Evolutionary conservation across 2,797 vertebrate species (phyloP).

Genomic region (Pterois miles): DNA sequence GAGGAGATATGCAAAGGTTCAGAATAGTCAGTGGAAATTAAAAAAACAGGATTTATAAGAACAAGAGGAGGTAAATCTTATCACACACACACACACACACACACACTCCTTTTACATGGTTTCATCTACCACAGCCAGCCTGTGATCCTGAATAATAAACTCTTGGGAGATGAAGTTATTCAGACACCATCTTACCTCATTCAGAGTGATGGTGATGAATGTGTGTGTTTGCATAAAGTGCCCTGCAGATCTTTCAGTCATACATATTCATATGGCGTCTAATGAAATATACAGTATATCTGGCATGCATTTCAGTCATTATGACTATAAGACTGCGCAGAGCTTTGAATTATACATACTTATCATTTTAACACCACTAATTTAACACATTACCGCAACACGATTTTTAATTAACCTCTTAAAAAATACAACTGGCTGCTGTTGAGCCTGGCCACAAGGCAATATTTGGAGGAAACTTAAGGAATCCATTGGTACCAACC

Average conservation of each 20-base stretch:
- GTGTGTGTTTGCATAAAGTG: conserved; percentile 49
- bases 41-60: conserved; percentile 57
- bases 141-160: conserved; percentile 54
- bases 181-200: conserved; percentile 54
- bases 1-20: conserved; percentile 43
- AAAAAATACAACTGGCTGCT: no score
- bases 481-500: no score
- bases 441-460: no score
- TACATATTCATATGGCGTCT: conserved; percentile 68
- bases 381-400: no score
- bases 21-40: conserved; percentile 32
- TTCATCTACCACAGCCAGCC: conserved; percentile 20
- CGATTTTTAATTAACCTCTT: accelerated
- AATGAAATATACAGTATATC: conserved; percentile 68
- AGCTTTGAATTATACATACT: background rate
- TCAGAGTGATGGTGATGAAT: conserved; percentile 60
- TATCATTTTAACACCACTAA: background rate
- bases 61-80: conserved; percentile 47
- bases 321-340: conserved; percentile 32
- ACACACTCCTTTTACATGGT: conserved; percentile 16
- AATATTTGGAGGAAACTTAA: no score
- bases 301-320: conserved; percentile 53
- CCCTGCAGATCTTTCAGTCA: conserved; percentile 53
- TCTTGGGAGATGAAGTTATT: conserved; percentile 50
- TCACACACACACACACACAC: conserved; percentile 9